Conservation (phyloP, 2,113 vertebrate species). For the Conger conger region DNA sequence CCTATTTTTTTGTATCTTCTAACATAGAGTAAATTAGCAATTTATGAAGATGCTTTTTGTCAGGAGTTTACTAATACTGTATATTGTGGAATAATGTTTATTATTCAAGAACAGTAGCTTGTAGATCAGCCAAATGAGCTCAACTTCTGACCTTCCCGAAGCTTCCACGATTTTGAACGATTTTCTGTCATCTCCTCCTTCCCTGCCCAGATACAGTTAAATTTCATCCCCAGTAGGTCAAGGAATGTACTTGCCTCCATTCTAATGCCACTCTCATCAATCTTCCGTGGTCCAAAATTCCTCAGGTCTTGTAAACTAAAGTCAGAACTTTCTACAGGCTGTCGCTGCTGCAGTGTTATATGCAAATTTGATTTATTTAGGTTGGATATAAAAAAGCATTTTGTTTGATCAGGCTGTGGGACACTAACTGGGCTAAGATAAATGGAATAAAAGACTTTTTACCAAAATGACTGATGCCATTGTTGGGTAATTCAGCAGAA, state of each 20-base stretch:
- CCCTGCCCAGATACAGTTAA: constrained; percentile 18
- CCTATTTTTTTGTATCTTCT: background rate
- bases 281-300: background rate
- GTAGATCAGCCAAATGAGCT: constrained; percentile 34
- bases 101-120: constrained; percentile 36
- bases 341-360: too few species aligned
- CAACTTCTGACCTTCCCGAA: constrained; percentile 52
- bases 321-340: background rate
- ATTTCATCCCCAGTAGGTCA: constrained; percentile 22
- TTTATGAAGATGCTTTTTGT: background rate
- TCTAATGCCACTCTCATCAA: background rate
- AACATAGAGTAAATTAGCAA: background rate
- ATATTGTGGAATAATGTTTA: constrained; percentile 15
- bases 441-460: background rate
- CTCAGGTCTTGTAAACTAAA: background rate
- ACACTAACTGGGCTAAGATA: background rate
- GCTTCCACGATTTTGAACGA: constrained; percentile 42
- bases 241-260: constrained; percentile 17
- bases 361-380: too few species aligned
- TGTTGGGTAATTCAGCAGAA: background rate
- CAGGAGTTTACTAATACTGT: background rate
- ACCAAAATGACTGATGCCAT: background rate
- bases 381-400: background rate
- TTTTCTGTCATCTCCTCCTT: constrained; percentile 50
- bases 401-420: background rate